Evolutionary conservation across 2,888 invertebrate species (phyloP), one percentile per base, ranked within the genome.

Genomic region (Agrochola litura): DNA sequence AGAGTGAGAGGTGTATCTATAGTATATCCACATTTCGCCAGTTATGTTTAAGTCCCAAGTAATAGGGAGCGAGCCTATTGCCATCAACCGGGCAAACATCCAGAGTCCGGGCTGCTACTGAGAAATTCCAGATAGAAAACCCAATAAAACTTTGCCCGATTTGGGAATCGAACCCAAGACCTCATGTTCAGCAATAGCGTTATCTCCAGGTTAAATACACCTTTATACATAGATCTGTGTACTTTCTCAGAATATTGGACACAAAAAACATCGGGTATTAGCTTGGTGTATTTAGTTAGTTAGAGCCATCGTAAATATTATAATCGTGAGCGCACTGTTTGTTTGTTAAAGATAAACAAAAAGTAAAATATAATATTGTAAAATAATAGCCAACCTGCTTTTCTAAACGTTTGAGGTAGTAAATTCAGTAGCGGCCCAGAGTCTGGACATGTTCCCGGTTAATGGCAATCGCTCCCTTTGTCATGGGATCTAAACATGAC

Each of bases 171-270:
- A 66, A 25, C 19, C 25, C 19, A 60, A 8, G 9, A 60, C 30
- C 16, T 8, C 25, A 25, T 25, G 65, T 9, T 16, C 16, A 65
- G 25, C 25, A 58, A n/a, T n/a, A 41, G 64, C 22, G n/a, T n/a
- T 65, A 37, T 41, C 25, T 58, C 54, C 65, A 52, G 65, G 14
- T 16, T 46, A 52, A 46, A 61, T 37, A n/a, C 37, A 52, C 30
- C 65, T 60, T 79, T 69, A 69, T 43, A 22, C 22, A 54, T 6
- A 63, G 6, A 30, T 72, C 19, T 76, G 58, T 76, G 61, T 84
- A 72, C 74, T 83, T 86, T 85, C 80, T 79, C 22, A 71, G 85
- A 87, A 87, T 76, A 70, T 76, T 68, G 73, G 63, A 78, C 73
- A 71, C 37, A 78, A 84, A 71, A 80, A 66, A 78, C 52, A 65